Conservation (phyloP, 1,140 invertebrate genomes). For the Drosophila pandora region DNA sequence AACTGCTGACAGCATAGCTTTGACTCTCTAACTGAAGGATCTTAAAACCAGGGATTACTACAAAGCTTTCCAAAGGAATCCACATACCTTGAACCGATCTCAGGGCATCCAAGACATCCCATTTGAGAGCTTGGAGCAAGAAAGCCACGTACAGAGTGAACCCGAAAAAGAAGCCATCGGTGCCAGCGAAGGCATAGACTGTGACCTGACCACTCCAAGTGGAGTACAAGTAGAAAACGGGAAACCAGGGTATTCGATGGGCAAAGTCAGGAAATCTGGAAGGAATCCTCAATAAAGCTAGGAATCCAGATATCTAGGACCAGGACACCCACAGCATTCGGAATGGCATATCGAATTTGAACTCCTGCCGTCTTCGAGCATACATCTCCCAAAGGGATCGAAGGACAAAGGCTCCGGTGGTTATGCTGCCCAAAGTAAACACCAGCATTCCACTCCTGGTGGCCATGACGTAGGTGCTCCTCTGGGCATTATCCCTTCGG, state of each 20-base stretch:
- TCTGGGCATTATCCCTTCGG: neutral
- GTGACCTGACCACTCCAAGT: constrained; percentile 65
- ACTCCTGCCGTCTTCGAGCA: constrained; percentile 14
- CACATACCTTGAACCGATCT: constrained; percentile 16
- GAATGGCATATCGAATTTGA: constrained; percentile 67
- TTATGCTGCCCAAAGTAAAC: constrained; percentile 55
- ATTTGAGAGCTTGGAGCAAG: constrained; percentile 29
- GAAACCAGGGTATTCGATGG: constrained; percentile 57
- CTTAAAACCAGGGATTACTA: constrained; percentile 3
- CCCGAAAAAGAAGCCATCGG: constrained; percentile 66
- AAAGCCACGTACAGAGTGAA: constrained; percentile 63
- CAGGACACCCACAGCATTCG: constrained; percentile 47
- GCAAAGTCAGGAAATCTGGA: constrained; percentile 46
- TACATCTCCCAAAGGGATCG: constrained; percentile 67
- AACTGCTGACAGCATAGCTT: constrained; percentile 42
- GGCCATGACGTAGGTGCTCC: constrained; percentile 37
- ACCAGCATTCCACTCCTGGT: constrained; percentile 57
- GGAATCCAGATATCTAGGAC: no score
- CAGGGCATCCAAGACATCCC: constrained; percentile 40
- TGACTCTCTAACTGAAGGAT: constrained; percentile 20
- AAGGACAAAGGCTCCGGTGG: constrained; percentile 53
- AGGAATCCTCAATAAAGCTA: neutral
- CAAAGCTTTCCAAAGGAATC: neutral
- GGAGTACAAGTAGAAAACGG: constrained; percentile 58
- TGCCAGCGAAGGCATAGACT: constrained; percentile 59